phyloP scores from a whole-genome alignment of 2,888 invertebrate species.

The Biston stratarius region DNA sequence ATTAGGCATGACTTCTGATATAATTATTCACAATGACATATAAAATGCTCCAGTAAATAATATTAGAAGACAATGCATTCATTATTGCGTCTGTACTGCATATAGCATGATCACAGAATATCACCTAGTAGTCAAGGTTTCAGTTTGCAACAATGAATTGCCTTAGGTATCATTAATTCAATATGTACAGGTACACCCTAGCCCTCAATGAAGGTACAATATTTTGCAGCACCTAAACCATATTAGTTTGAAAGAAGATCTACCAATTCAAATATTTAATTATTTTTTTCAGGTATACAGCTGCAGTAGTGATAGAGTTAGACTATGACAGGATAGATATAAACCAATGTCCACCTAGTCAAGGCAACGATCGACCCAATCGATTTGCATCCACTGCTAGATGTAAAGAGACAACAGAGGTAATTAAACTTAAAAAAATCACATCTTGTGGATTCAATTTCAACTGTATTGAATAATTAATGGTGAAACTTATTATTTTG shows the following conservation, averaged over 20 bases:
- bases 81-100: not conserved
- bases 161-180: no score
- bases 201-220: not conserved
- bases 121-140: not conserved
- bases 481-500: no score
- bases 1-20: not conserved
- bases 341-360: slow-evolving; percentile 97
- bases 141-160: slow-evolving; percentile 4
- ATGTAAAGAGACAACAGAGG: slow-evolving; percentile 97
- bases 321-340: slow-evolving; percentile 98
- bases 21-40: not conserved
- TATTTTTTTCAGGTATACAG: slow-evolving; percentile 90
- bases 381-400: slow-evolving; percentile 95
- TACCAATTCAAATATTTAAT: no score
- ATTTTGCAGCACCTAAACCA: not conserved
- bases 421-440: slow-evolving; percentile 56
- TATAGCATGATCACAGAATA: no score
- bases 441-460: no score
- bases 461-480: no score
- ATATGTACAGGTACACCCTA: not conserved
- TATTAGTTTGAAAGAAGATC: not conserved
- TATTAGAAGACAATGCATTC: not conserved
- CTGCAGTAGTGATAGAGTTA: slow-evolving; percentile 96
- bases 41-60: not conserved
- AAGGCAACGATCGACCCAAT: slow-evolving; percentile 96